Conservation (phyloP, 2,888 invertebrate genomes). For the Matsumyia berberina region DNA sequence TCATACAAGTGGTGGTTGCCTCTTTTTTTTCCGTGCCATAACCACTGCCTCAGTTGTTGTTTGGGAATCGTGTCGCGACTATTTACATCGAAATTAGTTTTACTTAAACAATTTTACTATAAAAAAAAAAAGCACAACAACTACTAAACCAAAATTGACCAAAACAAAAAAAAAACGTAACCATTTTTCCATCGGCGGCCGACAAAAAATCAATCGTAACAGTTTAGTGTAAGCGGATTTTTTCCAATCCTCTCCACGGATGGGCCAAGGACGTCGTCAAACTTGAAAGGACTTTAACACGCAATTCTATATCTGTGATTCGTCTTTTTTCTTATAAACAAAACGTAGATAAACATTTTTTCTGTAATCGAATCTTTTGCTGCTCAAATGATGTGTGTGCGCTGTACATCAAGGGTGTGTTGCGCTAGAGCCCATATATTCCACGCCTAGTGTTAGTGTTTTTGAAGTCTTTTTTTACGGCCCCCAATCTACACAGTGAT, state of each 20-base stretch:
- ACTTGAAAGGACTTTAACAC: not conserved
- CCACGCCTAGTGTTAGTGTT: constrained; percentile 1
- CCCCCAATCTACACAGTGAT: constrained; percentile 28
- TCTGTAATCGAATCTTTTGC: not conserved
- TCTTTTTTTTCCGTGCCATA: constrained; percentile 24
- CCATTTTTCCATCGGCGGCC: not conserved
- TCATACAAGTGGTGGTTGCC: constrained; percentile 35
- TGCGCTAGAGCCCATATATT: constrained; percentile 24
- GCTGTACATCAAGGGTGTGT: constrained; percentile 20
- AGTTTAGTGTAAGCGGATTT: constrained; percentile 1
- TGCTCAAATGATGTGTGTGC: constrained; percentile 5
- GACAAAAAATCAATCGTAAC: constrained; percentile 39
- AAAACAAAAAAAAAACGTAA: not conserved
- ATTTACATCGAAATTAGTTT: constrained; percentile 47
- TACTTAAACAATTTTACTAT: constrained; percentile 29
- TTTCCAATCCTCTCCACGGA: not conserved
- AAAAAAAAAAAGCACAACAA: constrained; percentile 18
- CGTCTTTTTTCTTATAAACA: constrained; percentile 12
- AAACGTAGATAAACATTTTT: constrained; percentile 12
- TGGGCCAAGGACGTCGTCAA: constrained; percentile 1
- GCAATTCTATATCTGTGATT: constrained; percentile 33
- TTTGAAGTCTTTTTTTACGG: constrained; percentile 11
- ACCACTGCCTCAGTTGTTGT: constrained; percentile 10
- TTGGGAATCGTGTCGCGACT: constrained; percentile 21
- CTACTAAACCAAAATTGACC: constrained; percentile 5